These are phyloP conservation scores for Xanthia icteritia DNA, from an alignment of 2,888 invertebrate genomes.

Conservation along the genomic window DNA sequence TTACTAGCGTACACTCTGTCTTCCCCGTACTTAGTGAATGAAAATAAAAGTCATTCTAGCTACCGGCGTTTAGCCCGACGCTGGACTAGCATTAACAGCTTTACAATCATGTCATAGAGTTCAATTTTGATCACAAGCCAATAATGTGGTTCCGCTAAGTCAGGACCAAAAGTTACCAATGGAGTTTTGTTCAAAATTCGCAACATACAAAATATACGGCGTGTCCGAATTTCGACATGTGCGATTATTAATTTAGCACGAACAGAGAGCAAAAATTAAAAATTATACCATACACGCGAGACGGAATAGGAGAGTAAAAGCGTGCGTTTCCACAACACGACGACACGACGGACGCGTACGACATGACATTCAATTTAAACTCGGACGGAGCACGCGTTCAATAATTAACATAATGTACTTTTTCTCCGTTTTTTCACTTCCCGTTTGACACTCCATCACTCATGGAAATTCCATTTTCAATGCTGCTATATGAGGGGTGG, in stretches of 20 bases:
- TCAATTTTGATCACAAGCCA: constrained; percentile 51
- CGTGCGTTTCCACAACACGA: constrained; percentile 75
- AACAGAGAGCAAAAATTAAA: constrained; percentile 72
- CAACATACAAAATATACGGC: constrained; percentile 58
- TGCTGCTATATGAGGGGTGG: constrained; percentile 87
- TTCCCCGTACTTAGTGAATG: constrained; percentile 62
- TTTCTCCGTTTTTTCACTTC: constrained; percentile 89
- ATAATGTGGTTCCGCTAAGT: constrained; percentile 51
- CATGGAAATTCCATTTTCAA: constrained; percentile 91
- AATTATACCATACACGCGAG: constrained; percentile 73
- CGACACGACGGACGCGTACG: constrained; percentile 75
- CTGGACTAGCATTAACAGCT: constrained; percentile 43
- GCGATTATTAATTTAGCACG: constrained; percentile 68
- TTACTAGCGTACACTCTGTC: constrained; percentile 60
- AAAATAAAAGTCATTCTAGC: constrained; percentile 65
- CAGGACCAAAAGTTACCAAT: constrained; percentile 60
- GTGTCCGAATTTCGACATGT: constrained; percentile 64
- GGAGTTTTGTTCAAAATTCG: constrained; percentile 64
- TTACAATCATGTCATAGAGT: constrained; percentile 39
- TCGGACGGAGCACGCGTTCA: constrained; percentile 86
- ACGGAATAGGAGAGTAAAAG: constrained; percentile 76
- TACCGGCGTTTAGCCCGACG: constrained; percentile 51
- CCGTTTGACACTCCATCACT: constrained; percentile 91
- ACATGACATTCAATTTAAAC: constrained; percentile 90
- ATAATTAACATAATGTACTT: constrained; percentile 91